These are phyloP conservation scores for Ammodytes dubius DNA, from an alignment of 2,113 vertebrate genomes.

Conservation along the genomic window DNA sequence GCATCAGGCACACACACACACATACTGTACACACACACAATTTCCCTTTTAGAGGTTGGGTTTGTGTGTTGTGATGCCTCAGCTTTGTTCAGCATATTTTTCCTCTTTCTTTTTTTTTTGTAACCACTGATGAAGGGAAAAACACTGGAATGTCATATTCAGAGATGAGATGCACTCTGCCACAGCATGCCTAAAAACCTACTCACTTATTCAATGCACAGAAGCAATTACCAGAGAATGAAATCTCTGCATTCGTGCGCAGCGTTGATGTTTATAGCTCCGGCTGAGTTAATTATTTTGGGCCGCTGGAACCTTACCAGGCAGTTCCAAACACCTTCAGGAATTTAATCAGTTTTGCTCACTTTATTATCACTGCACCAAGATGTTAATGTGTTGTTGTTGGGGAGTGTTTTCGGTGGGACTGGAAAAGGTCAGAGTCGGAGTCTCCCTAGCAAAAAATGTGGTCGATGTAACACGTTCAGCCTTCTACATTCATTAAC, in stretches of 20 bases:
- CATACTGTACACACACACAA: not conserved
- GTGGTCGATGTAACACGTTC: not conserved
- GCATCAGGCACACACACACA: conserved; percentile 10
- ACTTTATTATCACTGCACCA: not conserved
- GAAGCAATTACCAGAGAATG: conserved; percentile 61
- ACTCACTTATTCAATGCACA: conserved; percentile 58
- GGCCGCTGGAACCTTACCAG: not conserved
- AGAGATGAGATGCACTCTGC: conserved; percentile 20
- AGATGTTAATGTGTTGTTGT: conserved; percentile 14
- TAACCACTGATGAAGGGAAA: conserved; percentile 11
- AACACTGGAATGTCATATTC: not conserved
- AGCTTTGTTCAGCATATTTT: not conserved
- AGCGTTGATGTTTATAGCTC: conserved; percentile 49
- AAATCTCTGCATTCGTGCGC: conserved; percentile 39
- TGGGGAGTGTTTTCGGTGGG: not conserved
- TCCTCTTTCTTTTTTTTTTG: conserved; percentile 11
- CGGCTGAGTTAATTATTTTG: conserved; percentile 47
- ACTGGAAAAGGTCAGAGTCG: not conserved
- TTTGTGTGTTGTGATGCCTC: conserved; percentile 17
- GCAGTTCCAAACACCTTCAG: conserved; percentile 7
- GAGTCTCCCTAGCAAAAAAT: not conserved
- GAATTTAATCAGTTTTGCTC: conserved; percentile 41
- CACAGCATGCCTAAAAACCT: conserved; percentile 35
- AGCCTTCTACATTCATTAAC: conserved; percentile 26
- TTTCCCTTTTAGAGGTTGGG: conserved; percentile 17